Percentiles rank a stretch among this genome's conserved stretches.
These are phyloP conservation scores for Pseudomyrmex cubaensis DNA, from an alignment of 1,140 invertebrate species.

Conservation along the genomic window DNA sequence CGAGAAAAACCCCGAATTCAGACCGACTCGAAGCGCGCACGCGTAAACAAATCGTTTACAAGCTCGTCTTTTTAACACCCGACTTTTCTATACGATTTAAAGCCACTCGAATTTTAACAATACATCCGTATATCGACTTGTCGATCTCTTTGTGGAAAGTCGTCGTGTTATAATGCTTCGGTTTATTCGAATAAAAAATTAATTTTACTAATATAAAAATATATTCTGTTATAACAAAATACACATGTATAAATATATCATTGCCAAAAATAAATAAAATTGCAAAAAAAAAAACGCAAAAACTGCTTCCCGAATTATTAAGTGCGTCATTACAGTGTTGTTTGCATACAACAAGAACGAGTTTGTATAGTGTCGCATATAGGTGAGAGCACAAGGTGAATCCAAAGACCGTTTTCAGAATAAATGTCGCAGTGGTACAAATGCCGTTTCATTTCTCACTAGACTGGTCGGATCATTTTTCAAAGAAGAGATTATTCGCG, in stretches of 20 bases:
- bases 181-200: background rate
- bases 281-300: background rate
- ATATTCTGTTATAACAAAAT: background rate
- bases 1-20: background rate
- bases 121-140: background rate
- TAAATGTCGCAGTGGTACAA: conserved; percentile 39
- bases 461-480: conserved; percentile 43
- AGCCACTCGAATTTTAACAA: conserved; percentile 4
- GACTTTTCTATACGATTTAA: conserved; percentile 3
- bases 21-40: background rate
- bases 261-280: background rate
- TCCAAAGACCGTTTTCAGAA: conserved; percentile 39
- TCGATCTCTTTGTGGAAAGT: background rate
- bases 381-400: conserved; percentile 2
- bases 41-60: conserved; percentile 69
- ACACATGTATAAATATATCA: background rate
- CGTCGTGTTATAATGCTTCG: background rate
- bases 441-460: conserved; percentile 56
- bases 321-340: background rate
- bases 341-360: background rate
- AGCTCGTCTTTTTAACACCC: conserved; percentile 25
- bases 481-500: conserved; percentile 52
- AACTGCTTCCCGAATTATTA: conserved; percentile 31
- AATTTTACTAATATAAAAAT: background rate
- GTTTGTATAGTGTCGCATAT: conserved; percentile 27